Base-by-base conservation (phyloP, 2,113 vertebrate species). In the Calidris pugnax region DNA sequence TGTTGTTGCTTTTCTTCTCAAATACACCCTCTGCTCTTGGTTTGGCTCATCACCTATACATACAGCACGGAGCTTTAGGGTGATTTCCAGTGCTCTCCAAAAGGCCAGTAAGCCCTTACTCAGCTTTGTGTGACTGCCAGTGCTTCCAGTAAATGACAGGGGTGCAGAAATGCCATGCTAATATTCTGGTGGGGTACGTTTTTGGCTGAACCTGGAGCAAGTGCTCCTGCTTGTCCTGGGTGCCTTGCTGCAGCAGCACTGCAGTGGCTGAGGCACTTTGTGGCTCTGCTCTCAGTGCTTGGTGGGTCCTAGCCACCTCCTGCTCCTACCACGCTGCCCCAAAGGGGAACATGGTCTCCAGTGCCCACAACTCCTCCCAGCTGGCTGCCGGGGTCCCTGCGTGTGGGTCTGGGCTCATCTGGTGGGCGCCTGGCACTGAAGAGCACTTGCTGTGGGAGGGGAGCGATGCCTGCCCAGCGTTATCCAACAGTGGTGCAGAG, bases 261-360 rank as follows among this genome's bases (percentile, higher is more conserved):
- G 1, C 1, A 0, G 57, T 43, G 60, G 10, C 68, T 53, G 47
- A 45, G 10, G 14, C 50, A 16, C 33, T 6, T 1, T 9, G 20
- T 53, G 78, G 28, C 32, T 62, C 59, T 66, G 11, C 2, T 0
- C 0, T 0, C 1, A 14, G 56, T 35, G 22, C 24, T 8, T 2
- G 1, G 6, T 0, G 2, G 35, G 10, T 84, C 57, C 62, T 12
- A 15, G 39, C 4, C 9, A 14, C 9, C 20, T 68, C 28, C 59
- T 50, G 20, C 33, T 37, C 16, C 63, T 84, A 33, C 41, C 30
- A 11, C 1, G 4, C 33, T 84, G 45, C 55, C 41, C 39, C 24
- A 1, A 0, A 0, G 9, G 9, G 56, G 41, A n/a, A 33, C 2
- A 0, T 6, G 28, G 23, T 41, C 43, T 50, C 21, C 3, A 7